Base-by-base conservation (phyloP, 2,797 vertebrate genomes). In the Brotula barbata region DNA sequence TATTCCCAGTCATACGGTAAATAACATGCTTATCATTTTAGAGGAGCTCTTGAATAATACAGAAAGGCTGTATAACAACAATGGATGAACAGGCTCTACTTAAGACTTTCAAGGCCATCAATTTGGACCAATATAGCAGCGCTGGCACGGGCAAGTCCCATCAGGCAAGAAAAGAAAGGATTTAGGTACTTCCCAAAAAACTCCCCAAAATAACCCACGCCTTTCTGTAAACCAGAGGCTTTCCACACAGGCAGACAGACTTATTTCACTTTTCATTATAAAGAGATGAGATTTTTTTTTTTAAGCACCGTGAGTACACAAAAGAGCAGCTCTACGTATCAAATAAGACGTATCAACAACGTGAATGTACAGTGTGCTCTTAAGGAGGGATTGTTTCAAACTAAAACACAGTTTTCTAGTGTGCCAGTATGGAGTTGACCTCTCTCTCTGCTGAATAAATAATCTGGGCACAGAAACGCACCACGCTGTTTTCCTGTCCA, bases 121-220 rank as follows among this genome's bases (percentile, higher is more conserved):
- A 34, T 43, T 12, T 51, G 39, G 16, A 13, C 22, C 37, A 36
- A 10, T 12, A 15, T 1, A 47, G 41, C 60, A 54, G 73, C 41
- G 16, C 7, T 36, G 36, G 14, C 21, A 3, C 6, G 19, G 13
- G 61, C 23, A 68, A 23, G n/a, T 60, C 15, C 50, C 28, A 44
- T 63, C 20, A 44, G 25, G 52, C 7, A 15, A 28, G 20, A 80
- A 69, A 68, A 57, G 22, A 72, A 60, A 10, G 60, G 19, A 60
- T 67, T 48, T 45, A 22, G 40, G 62, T 66, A 49, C 73, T 75
- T 83, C 68, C 68, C 70, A 64, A 9, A 53, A 64, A 66, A 68
- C 23, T 2, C 71, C 73, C 77, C 56, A 50, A 69, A 74, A 78
- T 59, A 73, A n/a, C n/a, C n/a, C n/a, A n/a, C n/a, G n/a, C n/a